These are phyloP conservation scores for Cardinalis cardinalis DNA, from an alignment of 2,113 vertebrate species.

Conservation along the genomic window DNA sequence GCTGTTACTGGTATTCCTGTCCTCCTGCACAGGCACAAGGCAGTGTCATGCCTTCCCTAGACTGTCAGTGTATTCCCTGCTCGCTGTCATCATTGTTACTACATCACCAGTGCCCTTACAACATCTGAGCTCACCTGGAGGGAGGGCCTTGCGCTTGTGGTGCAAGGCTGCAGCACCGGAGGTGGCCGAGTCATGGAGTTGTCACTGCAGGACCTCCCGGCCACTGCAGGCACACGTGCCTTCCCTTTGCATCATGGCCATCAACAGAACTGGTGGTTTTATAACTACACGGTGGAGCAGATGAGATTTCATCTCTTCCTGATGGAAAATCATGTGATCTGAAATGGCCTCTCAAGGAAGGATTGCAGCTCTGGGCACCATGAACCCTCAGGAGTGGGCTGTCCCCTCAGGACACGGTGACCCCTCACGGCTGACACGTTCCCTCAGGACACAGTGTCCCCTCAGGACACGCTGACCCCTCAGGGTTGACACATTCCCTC, in stretches of 20 bases:
- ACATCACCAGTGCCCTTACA: accelerated
- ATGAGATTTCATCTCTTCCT: neutral
- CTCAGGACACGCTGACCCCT: no score
- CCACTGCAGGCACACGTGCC: accelerated
- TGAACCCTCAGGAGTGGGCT: neutral
- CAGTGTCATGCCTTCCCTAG: neutral
- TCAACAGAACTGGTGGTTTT: accelerated
- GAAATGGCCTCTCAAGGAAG: neutral
- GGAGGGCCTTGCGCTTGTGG: neutral
- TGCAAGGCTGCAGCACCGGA: neutral
- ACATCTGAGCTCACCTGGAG: neutral
- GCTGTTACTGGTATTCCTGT: neutral
- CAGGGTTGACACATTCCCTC: no score
- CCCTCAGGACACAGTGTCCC: no score
- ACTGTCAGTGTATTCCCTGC: accelerated
- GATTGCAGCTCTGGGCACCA: neutral
- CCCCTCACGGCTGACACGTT: no score
- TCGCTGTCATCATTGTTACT: neutral
- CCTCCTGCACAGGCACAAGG: no score
- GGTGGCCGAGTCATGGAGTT: no score
- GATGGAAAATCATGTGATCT: neutral
- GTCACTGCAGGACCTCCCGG: accelerated
- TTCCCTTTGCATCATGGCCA: no score
- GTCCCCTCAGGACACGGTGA: no score
- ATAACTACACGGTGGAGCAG: accelerated